A percentile compares a stretch with the other conserved stretches of the same genome.
These are phyloP conservation scores for Paratrypauchen microcephalus DNA, from an alignment of 2,797 vertebrate species.

Conservation along the genomic window DNA sequence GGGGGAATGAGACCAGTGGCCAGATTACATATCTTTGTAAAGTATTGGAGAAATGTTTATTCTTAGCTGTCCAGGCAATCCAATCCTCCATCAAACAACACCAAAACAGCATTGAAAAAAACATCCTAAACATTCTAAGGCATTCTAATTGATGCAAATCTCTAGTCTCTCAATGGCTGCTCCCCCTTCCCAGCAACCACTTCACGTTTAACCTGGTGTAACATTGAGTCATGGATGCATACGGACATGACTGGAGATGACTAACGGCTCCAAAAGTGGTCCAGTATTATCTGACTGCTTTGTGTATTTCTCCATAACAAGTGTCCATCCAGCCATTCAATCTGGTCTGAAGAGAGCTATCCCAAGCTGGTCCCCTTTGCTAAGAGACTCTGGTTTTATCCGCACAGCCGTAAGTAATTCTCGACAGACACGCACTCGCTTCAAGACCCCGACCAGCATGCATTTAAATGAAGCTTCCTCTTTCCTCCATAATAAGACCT, in stretches of 20 bases:
- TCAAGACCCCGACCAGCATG: slow-evolving; percentile 70
- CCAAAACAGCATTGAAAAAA: not conserved
- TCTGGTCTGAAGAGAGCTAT: slow-evolving; percentile 76
- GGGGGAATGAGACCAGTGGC: too few species aligned
- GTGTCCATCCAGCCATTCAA: slow-evolving; percentile 74
- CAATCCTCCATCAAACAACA: not conserved
- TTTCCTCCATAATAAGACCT: slow-evolving; percentile 67
- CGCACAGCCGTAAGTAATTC: slow-evolving; percentile 72
- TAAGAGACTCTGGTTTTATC: slow-evolving; percentile 71
- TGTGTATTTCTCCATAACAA: slow-evolving; percentile 76
- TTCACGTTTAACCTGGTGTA: slow-evolving; percentile 46
- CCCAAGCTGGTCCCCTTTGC: slow-evolving; percentile 58
- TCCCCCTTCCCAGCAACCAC: slow-evolving; percentile 32
- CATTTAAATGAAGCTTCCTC: slow-evolving; percentile 77
- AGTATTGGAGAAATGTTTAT: too few species aligned
- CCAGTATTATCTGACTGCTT: slow-evolving; percentile 64
- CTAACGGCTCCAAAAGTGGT: slow-evolving; percentile 57
- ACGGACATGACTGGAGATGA: slow-evolving; percentile 31
- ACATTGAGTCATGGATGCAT: slow-evolving; percentile 19
- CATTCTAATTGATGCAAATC: slow-evolving; percentile 42
- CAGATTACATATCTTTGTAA: too few species aligned
- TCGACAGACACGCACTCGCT: slow-evolving; percentile 69
- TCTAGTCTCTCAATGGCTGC: slow-evolving; percentile 39
- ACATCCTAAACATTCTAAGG: slow-evolving; percentile 29
- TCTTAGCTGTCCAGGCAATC: too few species aligned